These are phyloP conservation scores for Monarcha castaneiventris DNA, from an alignment of 2,113 vertebrate genomes.

Conservation along the genomic window DNA sequence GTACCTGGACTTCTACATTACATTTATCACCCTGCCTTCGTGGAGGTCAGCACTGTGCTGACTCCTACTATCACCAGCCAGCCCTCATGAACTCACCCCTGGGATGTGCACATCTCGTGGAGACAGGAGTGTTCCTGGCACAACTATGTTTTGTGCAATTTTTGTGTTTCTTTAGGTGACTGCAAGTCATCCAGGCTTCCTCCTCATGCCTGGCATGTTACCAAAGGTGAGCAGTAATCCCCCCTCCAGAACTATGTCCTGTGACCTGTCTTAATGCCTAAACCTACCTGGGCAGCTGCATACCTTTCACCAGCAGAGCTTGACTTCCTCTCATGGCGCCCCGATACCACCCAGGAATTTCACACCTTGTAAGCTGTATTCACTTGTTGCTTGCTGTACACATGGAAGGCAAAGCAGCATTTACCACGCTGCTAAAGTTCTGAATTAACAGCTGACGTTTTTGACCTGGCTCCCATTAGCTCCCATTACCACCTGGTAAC, in stretches of 20 bases:
- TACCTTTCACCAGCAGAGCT: not conserved
- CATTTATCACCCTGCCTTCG: fast-evolving
- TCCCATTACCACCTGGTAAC: slow-evolving; percentile 82
- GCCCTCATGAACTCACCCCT: fast-evolving
- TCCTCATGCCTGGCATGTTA: not conserved
- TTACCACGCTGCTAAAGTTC: slow-evolving; percentile 56
- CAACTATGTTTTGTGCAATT: not conserved
- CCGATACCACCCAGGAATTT: not conserved
- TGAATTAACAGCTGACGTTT: slow-evolving; percentile 78
- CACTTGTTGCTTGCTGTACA: slow-evolving; percentile 66
- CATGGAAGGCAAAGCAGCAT: slow-evolving; percentile 36
- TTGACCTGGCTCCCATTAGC: slow-evolving; percentile 84
- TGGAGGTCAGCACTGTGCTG: not conserved
- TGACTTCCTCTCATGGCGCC: not conserved
- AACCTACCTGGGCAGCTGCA: not conserved
- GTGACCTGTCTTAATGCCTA: not conserved
- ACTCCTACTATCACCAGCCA: not conserved
- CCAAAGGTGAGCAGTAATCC: not conserved
- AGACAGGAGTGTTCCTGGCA: fast-evolving
- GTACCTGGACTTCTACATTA: not conserved
- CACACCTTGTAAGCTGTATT: slow-evolving; percentile 5
- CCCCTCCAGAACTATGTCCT: not conserved
- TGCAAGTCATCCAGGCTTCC: not conserved
- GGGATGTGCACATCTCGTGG: fast-evolving
- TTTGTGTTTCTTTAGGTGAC: not conserved